Evolutionary conservation across 2,797 vertebrate species (phyloP), one percentile per base, ranked within the genome.

Genomic region (Sebastes melanostomus): DNA sequence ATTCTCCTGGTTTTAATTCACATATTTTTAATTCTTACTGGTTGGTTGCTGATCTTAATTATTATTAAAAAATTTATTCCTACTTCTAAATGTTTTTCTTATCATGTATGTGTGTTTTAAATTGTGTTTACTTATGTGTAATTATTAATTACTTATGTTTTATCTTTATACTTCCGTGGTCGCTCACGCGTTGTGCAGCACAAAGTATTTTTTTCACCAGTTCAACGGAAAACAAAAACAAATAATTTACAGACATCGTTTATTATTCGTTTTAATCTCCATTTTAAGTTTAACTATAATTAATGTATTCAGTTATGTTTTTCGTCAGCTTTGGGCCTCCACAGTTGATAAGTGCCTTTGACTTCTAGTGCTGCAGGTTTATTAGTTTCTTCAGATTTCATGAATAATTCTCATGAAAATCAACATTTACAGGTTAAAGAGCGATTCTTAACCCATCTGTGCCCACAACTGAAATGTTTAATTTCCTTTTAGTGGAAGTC

Each of bases 251-350:
- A 25, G 4, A 52, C 10, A 9, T 42, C 3, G 24, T 42, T n/a
- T 25, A 38, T 65, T 22, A 22, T 62, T 22, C 7, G 7, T 63
- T 24, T 34, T 63, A 63, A 2, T 36, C 32, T 25, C n/a, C 24
- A 66, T 46, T 20, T 27, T 50, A 50, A 46, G 16, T 46, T 27
- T 12, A 66, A 11, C 16, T 46, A 36, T 36, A 27, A 65, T 16
- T 66, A 1, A 46, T 29, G 25, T 20, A 66, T 29, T 29, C 16
- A 9, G 61, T 5, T 42, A 11, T 66, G 22, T 11, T 46, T 66
- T 56, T 55, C n/a, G 32, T 66, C 50, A 74, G 61, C 42, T 78
- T 78, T n/a, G 22, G 20, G 62, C 29, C 77, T 30, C 25, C 74
- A 61, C 1, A 62, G 20, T 2, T 30, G 34, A 32, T 24, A 81